Evolutionary conservation across 2,797 vertebrate genomes (phyloP).

Genomic region (Propithecus deckenii): DNA sequence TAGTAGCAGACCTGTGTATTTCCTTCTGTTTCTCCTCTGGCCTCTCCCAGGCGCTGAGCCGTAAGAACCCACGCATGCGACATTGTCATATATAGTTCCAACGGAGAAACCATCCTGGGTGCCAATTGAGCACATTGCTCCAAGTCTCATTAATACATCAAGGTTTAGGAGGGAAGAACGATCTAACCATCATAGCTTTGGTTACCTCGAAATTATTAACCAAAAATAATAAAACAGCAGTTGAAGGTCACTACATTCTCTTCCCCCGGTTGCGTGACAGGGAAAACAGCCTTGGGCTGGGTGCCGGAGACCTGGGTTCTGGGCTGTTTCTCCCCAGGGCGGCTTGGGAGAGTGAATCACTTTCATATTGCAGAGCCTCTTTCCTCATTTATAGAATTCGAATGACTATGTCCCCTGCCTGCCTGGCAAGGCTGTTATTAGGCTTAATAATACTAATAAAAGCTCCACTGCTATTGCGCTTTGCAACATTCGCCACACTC

Average conservation of each 20-base stretch:
- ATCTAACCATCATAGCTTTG: neutral
- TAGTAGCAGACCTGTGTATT: neutral
- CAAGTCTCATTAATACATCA: neutral
- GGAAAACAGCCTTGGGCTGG: neutral
- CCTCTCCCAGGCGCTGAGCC: neutral
- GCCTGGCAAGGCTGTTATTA: constrained; percentile 3
- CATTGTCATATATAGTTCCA: neutral
- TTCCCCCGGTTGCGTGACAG: neutral
- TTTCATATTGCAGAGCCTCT: neutral
- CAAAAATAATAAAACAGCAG: neutral
- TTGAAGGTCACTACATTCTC: neutral
- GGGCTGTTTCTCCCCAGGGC: neutral
- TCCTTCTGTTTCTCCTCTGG: neutral
- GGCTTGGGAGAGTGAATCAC: constrained; percentile 8
- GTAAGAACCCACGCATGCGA: neutral
- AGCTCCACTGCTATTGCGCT: neutral
- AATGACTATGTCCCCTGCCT: neutral
- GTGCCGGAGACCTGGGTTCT: neutral
- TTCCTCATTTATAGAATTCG: constrained; percentile 6
- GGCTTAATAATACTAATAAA: constrained; percentile 7
- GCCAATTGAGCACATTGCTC: neutral
- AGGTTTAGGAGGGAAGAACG: neutral
- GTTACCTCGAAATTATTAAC: neutral
- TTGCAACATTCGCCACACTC: neutral
- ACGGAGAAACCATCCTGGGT: neutral